Conservation (phyloP, 2,888 invertebrate species). For the Acleris emargana region DNA sequence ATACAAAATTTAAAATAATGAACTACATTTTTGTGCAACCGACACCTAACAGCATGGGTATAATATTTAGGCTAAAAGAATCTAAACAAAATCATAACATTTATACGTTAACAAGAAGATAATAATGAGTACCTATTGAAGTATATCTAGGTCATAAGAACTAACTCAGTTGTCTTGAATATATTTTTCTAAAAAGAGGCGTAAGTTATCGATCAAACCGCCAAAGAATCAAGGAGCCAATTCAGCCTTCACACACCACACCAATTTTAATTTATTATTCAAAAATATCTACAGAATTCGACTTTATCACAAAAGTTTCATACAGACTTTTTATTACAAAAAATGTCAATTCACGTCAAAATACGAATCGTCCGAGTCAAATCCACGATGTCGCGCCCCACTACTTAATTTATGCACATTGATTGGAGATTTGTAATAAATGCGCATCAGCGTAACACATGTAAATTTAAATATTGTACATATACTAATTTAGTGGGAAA, state of each 20-base stretch:
- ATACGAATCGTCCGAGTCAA: too few species aligned
- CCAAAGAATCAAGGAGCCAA: background rate
- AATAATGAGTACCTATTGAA: constrained; percentile 32
- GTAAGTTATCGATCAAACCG: background rate
- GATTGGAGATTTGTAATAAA: constrained; percentile 8
- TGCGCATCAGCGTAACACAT: constrained; percentile 8
- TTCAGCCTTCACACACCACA: background rate
- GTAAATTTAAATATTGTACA: constrained; percentile 7
- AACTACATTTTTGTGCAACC: constrained; percentile 27
- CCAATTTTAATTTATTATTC: too few species aligned
- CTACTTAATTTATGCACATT: too few species aligned
- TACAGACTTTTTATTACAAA: too few species aligned
- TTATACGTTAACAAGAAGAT: constrained; percentile 27
- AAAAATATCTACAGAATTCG: background rate
- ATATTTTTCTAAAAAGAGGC: constrained; percentile 21
- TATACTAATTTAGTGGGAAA: constrained; percentile 21
- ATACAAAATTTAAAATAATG: constrained; percentile 15
- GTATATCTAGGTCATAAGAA: constrained; percentile 30
- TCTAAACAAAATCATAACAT: constrained; percentile 28
- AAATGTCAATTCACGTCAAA: too few species aligned
- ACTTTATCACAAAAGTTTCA: too few species aligned
- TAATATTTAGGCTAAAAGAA: constrained; percentile 32
- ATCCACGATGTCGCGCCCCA: too few species aligned
- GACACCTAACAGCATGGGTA: constrained; percentile 28
- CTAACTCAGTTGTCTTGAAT: constrained; percentile 36